Conservation (phyloP, 1,140 invertebrate species). For the Meloidogyne exigua region DNA sequence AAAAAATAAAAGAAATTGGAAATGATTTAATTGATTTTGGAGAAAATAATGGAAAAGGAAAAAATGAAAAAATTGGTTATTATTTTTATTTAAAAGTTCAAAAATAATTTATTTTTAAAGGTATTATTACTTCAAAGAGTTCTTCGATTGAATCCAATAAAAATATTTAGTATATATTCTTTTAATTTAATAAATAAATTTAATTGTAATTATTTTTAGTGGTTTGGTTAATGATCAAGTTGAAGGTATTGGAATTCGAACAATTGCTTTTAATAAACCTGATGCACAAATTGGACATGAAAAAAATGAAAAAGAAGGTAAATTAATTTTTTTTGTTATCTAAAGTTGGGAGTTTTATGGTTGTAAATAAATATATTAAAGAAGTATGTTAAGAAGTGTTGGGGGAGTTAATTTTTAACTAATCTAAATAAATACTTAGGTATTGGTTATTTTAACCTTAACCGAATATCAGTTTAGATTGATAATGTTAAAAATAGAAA, state of each 20-base stretch:
- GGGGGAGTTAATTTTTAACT: no score
- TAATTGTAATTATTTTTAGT: neutral
- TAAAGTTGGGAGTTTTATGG: no score
- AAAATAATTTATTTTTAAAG: neutral
- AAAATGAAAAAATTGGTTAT: slow-evolving; percentile 30
- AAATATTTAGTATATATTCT: neutral
- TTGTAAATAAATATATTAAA: no score
- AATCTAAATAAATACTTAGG: no score
- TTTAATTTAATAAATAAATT: neutral
- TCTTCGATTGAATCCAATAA: neutral
- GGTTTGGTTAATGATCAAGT: neutral
- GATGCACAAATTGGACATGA: neutral
- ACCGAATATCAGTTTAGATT: no score
- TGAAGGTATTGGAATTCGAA: neutral
- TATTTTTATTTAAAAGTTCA: neutral
- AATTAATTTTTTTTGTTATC: no score
- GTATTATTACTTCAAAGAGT: neutral
- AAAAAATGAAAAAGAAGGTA: neutral
- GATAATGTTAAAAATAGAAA: no score
- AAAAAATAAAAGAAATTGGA: neutral
- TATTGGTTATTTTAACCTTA: no score
- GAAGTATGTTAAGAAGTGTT: no score
- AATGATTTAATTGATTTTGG: slow-evolving; percentile 39
- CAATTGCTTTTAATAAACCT: neutral
- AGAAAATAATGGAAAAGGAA: neutral